Conservation (phyloP, 2,113 vertebrate species). For the Heterotis niloticus region DNA sequence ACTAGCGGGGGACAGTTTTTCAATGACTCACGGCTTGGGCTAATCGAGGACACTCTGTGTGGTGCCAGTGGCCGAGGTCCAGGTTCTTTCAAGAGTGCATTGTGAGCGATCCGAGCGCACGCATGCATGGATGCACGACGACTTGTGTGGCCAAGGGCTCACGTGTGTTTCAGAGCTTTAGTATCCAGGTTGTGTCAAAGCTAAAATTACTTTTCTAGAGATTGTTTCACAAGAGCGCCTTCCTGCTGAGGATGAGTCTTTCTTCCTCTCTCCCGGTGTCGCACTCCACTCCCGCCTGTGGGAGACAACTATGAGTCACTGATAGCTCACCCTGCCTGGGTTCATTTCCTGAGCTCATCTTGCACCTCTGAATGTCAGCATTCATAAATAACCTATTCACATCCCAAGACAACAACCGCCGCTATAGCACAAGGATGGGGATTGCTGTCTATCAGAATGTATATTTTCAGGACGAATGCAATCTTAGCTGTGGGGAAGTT, state of each 20-base stretch:
- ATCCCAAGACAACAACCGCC: background rate
- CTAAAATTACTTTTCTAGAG: background rate
- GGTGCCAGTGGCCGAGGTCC: background rate
- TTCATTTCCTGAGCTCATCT: background rate
- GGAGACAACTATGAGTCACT: background rate
- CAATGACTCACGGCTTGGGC: conserved; percentile 26
- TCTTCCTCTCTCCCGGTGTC: background rate
- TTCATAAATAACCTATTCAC: background rate
- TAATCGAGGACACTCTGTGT: conserved; percentile 4
- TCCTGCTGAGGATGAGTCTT: background rate
- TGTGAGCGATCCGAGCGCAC: background rate
- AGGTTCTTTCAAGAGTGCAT: background rate
- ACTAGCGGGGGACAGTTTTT: background rate
- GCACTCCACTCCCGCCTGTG: background rate
- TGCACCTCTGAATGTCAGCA: background rate
- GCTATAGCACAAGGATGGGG: background rate
- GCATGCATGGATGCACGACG: background rate
- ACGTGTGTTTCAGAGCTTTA: background rate
- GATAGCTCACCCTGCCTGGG: background rate
- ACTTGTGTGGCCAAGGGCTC: background rate
- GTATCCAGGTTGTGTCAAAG: background rate
- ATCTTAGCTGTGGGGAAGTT: background rate
- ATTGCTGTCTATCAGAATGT: background rate
- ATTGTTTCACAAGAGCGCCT: background rate
- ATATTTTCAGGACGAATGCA: background rate